Evolutionary conservation across 2,888 invertebrate species (phyloP).

Genomic region (Ligdia adustata): DNA sequence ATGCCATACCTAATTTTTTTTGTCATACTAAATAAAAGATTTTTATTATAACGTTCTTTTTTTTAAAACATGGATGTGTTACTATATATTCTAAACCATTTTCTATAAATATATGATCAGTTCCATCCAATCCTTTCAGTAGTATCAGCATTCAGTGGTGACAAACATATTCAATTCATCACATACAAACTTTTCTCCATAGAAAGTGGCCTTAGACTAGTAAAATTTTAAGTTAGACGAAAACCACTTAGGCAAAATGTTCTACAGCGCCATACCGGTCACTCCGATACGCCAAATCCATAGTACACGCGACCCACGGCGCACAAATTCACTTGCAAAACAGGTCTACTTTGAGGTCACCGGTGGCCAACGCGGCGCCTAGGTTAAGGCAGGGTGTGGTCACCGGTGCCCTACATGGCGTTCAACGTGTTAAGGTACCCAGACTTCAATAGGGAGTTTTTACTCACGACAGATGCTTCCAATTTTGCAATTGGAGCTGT

Average conservation of each 20-base stretch:
- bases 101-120: constrained; percentile 4
- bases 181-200: constrained; percentile 15
- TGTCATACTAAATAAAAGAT: background rate
- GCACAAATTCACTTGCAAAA: constrained; percentile 22
- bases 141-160: constrained; percentile 14
- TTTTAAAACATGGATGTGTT: constrained; percentile 1
- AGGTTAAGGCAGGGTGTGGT: constrained; percentile 36
- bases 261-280: constrained; percentile 24
- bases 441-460: no score
- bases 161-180: constrained; percentile 17
- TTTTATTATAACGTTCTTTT: constrained; percentile 7
- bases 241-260: constrained; percentile 17
- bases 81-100: constrained; percentile 8
- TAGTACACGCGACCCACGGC: constrained; percentile 14
- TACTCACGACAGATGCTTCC: no score
- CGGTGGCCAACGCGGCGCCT: constrained; percentile 41
- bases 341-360: constrained; percentile 42
- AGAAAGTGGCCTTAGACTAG: constrained; percentile 16
- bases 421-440: constrained; percentile 11
- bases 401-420: constrained; percentile 27
- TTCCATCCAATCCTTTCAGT: constrained; percentile 4
- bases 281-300: constrained; percentile 12
- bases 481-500: no score
- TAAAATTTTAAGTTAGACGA: constrained; percentile 15
- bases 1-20: constrained; percentile 1